phyloP scores from a whole-genome alignment of 2,113 vertebrate species.

The Lota lota region DNA sequence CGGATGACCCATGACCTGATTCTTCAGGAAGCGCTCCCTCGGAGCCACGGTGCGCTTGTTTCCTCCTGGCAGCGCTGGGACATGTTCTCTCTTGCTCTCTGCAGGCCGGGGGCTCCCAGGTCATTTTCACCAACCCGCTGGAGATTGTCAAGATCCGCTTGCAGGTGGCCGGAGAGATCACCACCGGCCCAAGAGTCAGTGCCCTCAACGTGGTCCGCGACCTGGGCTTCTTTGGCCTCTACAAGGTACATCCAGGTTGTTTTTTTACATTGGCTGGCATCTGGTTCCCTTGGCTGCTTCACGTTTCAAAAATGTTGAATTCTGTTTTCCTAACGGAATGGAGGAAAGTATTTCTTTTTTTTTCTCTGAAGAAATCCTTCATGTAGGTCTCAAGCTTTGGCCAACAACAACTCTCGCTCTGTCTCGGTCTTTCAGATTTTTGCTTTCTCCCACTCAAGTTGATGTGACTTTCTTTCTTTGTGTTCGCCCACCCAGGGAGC shows the following conservation, averaged over 20 bases:
- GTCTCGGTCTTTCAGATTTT: no score
- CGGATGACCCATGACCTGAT: no score
- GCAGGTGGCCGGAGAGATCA: slow-evolving; percentile 97
- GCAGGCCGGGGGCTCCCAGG: slow-evolving; percentile 95
- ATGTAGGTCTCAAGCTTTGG: no score
- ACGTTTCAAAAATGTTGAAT: no score
- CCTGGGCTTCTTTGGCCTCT: slow-evolving; percentile 94
- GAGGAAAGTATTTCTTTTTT: no score
- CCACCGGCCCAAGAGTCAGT: slow-evolving; percentile 91
- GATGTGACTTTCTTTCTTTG: neutral
- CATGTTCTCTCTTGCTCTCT: neutral
- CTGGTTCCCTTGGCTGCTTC: no score
- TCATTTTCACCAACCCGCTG: slow-evolving; percentile 97
- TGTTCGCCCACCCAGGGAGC: slow-evolving; percentile 79
- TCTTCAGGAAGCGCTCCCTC: no score
- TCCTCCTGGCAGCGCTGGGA: no score
- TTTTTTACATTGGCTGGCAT: neutral
- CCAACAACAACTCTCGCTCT: no score
- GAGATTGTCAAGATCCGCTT: slow-evolving; percentile 99
- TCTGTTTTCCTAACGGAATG: no score
- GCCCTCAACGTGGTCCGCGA: slow-evolving; percentile 88
- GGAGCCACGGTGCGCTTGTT: no score
- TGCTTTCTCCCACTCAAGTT: neutral
- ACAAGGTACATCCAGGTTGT: slow-evolving; percentile 79
- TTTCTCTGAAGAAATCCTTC: no score